Evolutionary conservation across 2,113 vertebrate genomes (phyloP), one percentile per base, ranked within the genome.

Genomic region (Limanda limanda): DNA sequence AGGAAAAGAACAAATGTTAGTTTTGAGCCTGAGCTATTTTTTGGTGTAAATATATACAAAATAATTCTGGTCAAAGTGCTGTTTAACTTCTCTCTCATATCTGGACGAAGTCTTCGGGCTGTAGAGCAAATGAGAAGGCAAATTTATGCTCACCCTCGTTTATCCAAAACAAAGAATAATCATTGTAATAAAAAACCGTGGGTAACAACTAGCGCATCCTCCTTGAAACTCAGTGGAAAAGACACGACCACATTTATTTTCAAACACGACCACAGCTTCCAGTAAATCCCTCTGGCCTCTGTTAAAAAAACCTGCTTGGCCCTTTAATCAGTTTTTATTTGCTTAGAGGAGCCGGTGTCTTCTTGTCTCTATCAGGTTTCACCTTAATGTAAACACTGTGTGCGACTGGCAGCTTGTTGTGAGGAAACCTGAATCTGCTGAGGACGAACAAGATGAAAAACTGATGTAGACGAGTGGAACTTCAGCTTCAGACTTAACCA

Each of bases 241-340:
- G 9, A 68, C 55, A 71, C 52, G 9, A 48, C 24, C 62, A 27
- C 21, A 45, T 83, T 15, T 62, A 20, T 52, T 76, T 48, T 68
- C 23, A 67, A 64, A 68, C 48, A 35, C 54, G 48, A 35, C n/a
- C 17, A 4, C 37, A n/a, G 58, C 37, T 21, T 80, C 25, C 12
- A 74, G 24, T 47, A 20, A n/a, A 56, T 71, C 11, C 40, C 61
- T 51, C 1, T 2, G 61, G 64, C 47, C 31, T 70, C 45, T 72
- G 5, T 63, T 7, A 1, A 35, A 72, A 61, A 61, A 55, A 37
- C 40, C 51, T 25, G n/a, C 10, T 23, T 17, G 21, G 42, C 66
- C 24, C 71, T 88, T 72, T 45, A 74, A 81, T 79, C 54, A 52
- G 55, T 45, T 69, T 78, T 76, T 31, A 79, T 80, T 79, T 66